A percentile compares a stretch with the other conserved stretches of the same genome.
Conservation (phyloP, 2,888 invertebrate genomes). For the Pammene fasciana region DNA sequence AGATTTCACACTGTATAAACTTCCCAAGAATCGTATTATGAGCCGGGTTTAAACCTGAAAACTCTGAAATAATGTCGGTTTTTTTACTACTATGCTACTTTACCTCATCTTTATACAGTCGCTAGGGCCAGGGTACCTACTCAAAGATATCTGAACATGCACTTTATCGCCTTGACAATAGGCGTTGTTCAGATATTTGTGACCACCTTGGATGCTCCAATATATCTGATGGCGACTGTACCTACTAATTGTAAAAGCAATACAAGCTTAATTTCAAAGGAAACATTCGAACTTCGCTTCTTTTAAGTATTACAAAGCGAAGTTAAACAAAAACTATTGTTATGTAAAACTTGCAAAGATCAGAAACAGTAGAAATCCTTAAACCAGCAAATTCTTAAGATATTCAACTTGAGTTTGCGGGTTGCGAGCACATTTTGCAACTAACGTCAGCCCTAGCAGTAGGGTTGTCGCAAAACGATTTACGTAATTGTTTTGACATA, state of each 20-base stretch:
- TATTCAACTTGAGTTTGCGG: slow-evolving; percentile 10
- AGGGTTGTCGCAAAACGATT: not conserved
- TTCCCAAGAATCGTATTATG: too few species aligned
- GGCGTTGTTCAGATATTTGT: too few species aligned
- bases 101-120: too few species aligned
- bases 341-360: slow-evolving; percentile 8
- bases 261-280: slow-evolving; percentile 14
- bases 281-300: slow-evolving; percentile 16
- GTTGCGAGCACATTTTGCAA: not conserved
- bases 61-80: too few species aligned
- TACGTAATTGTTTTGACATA: not conserved
- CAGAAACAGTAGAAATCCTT: not conserved
- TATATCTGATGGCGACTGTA: too few species aligned
- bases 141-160: too few species aligned
- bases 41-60: too few species aligned
- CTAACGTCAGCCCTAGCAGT: not conserved
- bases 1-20: too few species aligned
- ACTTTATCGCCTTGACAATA: too few species aligned
- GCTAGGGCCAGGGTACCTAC: too few species aligned
- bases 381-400: slow-evolving; percentile 18
- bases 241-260: not conserved
- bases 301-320: slow-evolving; percentile 8
- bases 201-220: too few species aligned
- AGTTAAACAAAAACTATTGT: slow-evolving; percentile 16
- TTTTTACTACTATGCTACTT: too few species aligned